These are phyloP conservation scores for Hypomecis punctinalis DNA, from an alignment of 2,888 invertebrate genomes.

Conservation along the genomic window DNA sequence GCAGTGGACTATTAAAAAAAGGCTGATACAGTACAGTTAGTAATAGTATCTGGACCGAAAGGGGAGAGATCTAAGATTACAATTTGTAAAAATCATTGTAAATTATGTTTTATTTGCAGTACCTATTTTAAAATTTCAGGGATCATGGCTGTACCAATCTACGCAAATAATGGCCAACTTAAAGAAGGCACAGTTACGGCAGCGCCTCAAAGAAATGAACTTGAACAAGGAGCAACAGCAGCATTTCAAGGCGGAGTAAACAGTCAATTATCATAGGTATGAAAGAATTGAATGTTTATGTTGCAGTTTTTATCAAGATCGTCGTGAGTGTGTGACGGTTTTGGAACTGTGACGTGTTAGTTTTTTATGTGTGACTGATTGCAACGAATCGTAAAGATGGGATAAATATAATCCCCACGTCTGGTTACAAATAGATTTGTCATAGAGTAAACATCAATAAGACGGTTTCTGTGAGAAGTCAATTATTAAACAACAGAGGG, in stretches of 20 bases:
- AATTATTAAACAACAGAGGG: not conserved
- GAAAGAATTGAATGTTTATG: constrained; percentile 53
- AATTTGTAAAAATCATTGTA: too few species aligned
- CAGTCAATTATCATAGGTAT: constrained; percentile 55
- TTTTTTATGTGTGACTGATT: constrained; percentile 2
- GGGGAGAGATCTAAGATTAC: too few species aligned
- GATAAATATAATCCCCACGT: not conserved
- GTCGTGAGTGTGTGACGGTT: constrained; percentile 4
- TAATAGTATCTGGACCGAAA: too few species aligned
- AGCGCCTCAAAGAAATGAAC: constrained; percentile 86
- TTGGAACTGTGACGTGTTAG: constrained; percentile 5
- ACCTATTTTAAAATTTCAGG: constrained; percentile 82
- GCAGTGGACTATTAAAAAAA: too few species aligned
- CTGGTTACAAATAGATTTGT: not conserved
- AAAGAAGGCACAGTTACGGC: constrained; percentile 91
- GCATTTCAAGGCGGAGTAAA: constrained; percentile 67
- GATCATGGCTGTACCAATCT: constrained; percentile 95
- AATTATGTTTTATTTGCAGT: constrained; percentile 18
- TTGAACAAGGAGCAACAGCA: constrained; percentile 67
- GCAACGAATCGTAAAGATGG: constrained; percentile 9
- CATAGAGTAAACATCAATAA: not conserved
- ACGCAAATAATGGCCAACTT: constrained; percentile 94
- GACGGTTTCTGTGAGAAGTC: not conserved
- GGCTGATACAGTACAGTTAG: too few species aligned
- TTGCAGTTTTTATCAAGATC: constrained; percentile 47